Evolutionary conservation across 2,888 invertebrate genomes (phyloP).

Genomic region (Cantharis rufa): DNA sequence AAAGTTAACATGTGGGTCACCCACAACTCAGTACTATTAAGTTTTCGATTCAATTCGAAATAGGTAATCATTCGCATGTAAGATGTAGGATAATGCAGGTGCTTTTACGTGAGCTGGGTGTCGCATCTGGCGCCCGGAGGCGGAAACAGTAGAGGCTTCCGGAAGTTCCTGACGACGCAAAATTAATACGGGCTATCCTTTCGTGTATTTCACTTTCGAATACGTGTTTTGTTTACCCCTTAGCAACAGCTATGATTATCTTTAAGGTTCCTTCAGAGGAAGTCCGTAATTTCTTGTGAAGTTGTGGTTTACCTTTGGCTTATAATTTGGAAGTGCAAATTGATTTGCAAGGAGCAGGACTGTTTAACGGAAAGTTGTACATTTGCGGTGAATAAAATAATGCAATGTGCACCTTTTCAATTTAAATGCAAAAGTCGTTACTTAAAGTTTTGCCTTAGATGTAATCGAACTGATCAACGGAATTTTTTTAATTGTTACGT

Average conservation of each 20-base stretch:
- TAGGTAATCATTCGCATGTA: slow-evolving; percentile 9
- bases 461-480: neutral
- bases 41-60: neutral
- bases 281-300: neutral
- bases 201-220: slow-evolving; percentile 10
- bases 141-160: slow-evolving; percentile 34
- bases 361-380: neutral
- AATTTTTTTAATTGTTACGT: neutral
- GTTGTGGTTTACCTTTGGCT: neutral
- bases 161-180: slow-evolving; percentile 32
- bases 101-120: slow-evolving; percentile 31
- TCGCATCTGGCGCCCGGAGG: slow-evolving; percentile 36
- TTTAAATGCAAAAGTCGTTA: neutral
- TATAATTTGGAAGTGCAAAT: neutral
- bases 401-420: neutral
- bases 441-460: neutral
- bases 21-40: slow-evolving; percentile 1
- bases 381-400: neutral
- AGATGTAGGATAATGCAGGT: slow-evolving; percentile 20
- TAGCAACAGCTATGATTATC: neutral
- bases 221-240: neutral
- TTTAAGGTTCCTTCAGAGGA: neutral
- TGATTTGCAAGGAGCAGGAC: neutral
- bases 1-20: slow-evolving; percentile 16
- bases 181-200: slow-evolving; percentile 15